A percentile compares a stretch with the other conserved stretches of the same genome.
Evolutionary conservation across 2,113 vertebrate genomes (phyloP).

Genomic region (Pitta sordida): DNA sequence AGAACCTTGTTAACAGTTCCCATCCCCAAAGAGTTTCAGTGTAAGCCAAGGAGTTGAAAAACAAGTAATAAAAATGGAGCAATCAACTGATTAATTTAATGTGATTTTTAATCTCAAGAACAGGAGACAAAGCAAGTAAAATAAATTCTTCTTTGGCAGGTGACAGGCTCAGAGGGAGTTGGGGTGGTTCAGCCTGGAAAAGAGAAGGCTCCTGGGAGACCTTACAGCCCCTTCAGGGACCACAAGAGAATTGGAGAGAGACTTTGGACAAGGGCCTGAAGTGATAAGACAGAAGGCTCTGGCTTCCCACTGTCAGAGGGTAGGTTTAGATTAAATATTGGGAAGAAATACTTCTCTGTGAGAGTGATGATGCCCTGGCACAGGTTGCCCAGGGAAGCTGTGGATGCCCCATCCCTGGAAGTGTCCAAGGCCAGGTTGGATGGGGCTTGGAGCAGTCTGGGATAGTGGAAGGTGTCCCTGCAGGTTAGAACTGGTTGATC

Average conservation of each 20-base stretch:
- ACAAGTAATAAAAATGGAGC: background rate
- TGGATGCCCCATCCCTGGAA: background rate
- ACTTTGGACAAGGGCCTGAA: background rate
- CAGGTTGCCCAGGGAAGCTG: background rate
- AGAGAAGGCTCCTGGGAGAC: background rate
- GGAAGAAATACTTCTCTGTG: background rate
- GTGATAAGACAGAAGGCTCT: background rate
- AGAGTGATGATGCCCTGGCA: background rate
- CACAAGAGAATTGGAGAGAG: background rate
- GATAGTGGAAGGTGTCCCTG: background rate
- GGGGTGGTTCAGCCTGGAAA: background rate
- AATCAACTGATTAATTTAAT: background rate
- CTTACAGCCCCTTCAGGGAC: background rate
- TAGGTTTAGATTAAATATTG: background rate
- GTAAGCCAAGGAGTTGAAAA: background rate
- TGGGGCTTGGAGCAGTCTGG: background rate
- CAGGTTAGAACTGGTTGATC: background rate
- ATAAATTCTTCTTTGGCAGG: background rate
- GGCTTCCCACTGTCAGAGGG: background rate
- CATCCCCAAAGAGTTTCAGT: background rate
- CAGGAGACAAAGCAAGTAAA: background rate
- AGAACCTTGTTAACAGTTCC: background rate
- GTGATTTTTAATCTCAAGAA: slow-evolving; percentile 1
- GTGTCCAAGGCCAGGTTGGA: background rate
- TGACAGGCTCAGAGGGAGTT: background rate